phyloP scores from a whole-genome alignment of 2,113 vertebrate genomes.

The Actenoides hombroni region DNA sequence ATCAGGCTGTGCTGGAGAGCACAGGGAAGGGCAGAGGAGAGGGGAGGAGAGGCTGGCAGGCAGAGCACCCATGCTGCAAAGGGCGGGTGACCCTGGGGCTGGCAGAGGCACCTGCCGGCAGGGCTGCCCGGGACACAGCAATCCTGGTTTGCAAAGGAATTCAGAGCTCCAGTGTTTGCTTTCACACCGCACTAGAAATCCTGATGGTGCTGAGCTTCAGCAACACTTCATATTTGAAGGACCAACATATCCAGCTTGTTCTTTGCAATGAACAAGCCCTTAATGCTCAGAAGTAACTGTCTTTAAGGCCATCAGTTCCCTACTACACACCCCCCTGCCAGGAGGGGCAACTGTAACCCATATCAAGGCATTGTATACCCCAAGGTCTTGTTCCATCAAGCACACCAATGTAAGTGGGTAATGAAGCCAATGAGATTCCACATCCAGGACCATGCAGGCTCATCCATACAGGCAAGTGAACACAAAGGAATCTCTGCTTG shows the following conservation, averaged over 20 bases:
- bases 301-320: not conserved
- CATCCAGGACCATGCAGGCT: not conserved
- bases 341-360: not conserved
- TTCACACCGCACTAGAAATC: not conserved
- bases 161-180: not conserved
- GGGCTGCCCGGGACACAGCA: not conserved
- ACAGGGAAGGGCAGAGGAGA: not conserved
- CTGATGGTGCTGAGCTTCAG: not conserved
- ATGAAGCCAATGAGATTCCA: not conserved
- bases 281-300: not conserved
- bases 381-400: not conserved
- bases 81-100: not conserved
- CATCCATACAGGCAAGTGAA: not conserved
- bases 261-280: not conserved
- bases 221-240: not conserved
- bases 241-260: not conserved
- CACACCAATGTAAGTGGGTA: not conserved
- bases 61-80: not conserved
- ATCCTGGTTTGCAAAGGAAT: not conserved
- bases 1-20: not conserved
- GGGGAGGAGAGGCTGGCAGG: not conserved
- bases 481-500: not conserved
- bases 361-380: not conserved
- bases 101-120: rapidly evolving
- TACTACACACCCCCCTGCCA: not conserved